Percentiles rank a stretch among this genome's conserved stretches.
Evolutionary conservation across 2,888 invertebrate genomes (phyloP).

Genomic region (Macrosiphum euphorbiae): DNA sequence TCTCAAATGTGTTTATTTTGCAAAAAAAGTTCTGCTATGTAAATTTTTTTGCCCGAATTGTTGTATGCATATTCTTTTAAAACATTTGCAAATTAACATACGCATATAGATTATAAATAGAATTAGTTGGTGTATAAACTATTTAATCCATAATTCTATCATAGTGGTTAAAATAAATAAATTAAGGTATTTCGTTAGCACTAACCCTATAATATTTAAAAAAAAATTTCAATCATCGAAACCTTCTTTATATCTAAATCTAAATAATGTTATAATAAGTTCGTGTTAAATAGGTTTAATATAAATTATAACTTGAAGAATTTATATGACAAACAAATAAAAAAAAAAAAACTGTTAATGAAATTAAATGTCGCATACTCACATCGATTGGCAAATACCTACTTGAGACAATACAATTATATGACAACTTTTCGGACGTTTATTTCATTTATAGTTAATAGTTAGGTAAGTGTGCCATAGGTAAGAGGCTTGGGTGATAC

Average conservation of each 20-base stretch:
- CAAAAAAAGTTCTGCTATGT: background rate
- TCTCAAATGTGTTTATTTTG: constrained; percentile 13
- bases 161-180: background rate
- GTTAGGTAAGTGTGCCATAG: background rate
- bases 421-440: background rate
- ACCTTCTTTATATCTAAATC: background rate
- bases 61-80: background rate
- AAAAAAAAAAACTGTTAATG: background rate
- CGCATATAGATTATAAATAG: background rate
- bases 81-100: background rate
- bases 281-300: background rate
- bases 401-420: background rate
- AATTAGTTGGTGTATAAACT: background rate
- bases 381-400: background rate
- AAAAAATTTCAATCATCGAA: background rate
- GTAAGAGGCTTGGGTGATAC: background rate
- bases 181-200: background rate
- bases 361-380: background rate
- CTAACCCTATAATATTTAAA: background rate
- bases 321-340: background rate
- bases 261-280: background rate
- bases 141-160: background rate
- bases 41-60: background rate
- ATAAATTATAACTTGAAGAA: background rate
- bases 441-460: background rate